phyloP scores from a whole-genome alignment of 2,888 invertebrate species.

The Periphyllus acericola region DNA sequence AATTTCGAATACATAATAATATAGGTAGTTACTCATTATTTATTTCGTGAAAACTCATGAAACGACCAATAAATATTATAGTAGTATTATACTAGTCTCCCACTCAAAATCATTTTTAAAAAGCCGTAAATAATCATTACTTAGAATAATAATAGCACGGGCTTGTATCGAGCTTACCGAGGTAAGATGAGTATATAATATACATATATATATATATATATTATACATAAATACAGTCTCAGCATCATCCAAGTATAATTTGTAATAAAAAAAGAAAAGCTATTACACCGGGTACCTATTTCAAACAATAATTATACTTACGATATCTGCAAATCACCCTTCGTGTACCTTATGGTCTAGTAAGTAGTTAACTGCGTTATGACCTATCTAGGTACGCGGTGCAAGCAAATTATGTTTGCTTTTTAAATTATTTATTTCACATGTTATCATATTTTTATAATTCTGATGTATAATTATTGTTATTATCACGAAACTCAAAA shows the following conservation, averaged over 20 bases:
- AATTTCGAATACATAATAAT: too few species aligned
- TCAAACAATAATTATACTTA: too few species aligned
- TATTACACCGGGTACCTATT: too few species aligned
- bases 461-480: not conserved
- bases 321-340: too few species aligned
- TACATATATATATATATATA: too few species aligned
- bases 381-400: not conserved
- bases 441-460: not conserved
- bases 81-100: too few species aligned
- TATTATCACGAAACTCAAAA: not conserved
- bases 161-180: not conserved
- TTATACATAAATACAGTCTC: too few species aligned
- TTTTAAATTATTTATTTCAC: not conserved
- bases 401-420: not conserved
- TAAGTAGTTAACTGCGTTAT: too few species aligned
- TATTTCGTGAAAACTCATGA: too few species aligned
- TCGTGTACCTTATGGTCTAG: too few species aligned
- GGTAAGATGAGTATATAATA: not conserved
- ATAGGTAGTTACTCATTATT: too few species aligned
- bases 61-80: too few species aligned
- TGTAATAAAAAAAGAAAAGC: not conserved
- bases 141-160: not conserved
- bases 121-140: not conserved
- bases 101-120: not conserved
- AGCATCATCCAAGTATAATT: not conserved